Conservation (phyloP, 2,888 invertebrate species). For the Mantis religiosa region DNA sequence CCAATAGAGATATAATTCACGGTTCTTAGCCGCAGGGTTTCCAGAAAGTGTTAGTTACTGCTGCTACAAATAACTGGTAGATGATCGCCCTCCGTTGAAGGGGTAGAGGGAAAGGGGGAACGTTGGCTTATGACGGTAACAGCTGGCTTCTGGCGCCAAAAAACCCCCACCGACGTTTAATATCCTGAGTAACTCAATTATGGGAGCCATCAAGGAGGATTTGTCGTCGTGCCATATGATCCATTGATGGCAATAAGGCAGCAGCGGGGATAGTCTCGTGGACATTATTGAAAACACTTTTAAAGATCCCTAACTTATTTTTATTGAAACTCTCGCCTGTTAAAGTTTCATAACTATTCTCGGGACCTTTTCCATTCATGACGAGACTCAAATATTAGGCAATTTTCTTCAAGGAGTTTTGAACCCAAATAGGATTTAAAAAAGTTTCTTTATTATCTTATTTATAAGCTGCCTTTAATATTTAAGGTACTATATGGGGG, state of each 20-base stretch:
- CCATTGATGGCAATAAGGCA: slow-evolving; percentile 26
- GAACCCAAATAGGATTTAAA: too few relatives aligned
- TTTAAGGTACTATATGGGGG: too few relatives aligned
- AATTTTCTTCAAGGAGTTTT: too few relatives aligned
- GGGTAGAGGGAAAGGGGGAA: slow-evolving; percentile 3
- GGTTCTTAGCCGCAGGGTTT: neutral
- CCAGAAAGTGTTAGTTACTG: neutral
- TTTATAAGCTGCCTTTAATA: too few relatives aligned
- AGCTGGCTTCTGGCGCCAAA: slow-evolving; percentile 23
- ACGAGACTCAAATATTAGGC: neutral
- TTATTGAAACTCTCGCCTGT: neutral
- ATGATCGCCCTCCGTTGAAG: neutral
- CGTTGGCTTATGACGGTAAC: slow-evolving; percentile 24
- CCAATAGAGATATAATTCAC: neutral
- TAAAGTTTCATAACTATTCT: neutral
- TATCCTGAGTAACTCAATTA: slow-evolving; percentile 28
- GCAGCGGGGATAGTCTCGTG: neutral
- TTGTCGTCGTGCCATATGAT: slow-evolving; percentile 26
- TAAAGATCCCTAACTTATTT: neutral
- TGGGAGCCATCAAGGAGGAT: slow-evolving; percentile 26
- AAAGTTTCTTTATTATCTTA: too few relatives aligned
- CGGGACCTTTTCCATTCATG: neutral
- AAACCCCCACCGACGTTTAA: slow-evolving; percentile 26
- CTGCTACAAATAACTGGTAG: neutral
- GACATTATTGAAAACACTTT: neutral